Conservation (phyloP, 2,797 vertebrate genomes). For the Mormyrus hasselquistii region DNA sequence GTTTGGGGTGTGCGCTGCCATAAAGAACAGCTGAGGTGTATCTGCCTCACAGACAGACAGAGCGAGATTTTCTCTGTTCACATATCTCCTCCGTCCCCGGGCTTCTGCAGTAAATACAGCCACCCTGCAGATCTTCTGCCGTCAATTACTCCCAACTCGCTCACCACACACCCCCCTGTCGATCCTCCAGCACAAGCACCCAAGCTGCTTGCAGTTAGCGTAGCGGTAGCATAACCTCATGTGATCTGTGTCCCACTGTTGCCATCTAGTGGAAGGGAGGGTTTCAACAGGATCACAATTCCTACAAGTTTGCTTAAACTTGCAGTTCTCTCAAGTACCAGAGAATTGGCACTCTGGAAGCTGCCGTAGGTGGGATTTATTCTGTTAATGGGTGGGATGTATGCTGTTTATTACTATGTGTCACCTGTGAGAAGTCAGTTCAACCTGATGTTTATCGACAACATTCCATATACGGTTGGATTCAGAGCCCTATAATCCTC, state of each 20-base stretch:
- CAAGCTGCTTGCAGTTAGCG: not conserved
- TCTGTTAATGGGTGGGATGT: not conserved
- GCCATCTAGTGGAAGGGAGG: conserved; percentile 47
- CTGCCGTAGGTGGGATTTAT: not conserved
- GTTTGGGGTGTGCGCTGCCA: not conserved
- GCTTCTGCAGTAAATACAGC: not conserved
- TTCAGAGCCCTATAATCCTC: not conserved
- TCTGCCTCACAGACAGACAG: not conserved
- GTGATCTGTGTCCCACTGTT: conserved; percentile 32
- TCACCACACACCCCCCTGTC: not conserved
- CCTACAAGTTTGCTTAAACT: conserved; percentile 21
- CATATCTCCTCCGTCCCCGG: not conserved
- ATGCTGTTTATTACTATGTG: not conserved
- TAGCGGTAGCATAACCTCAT: not conserved
- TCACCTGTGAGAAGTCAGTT: not conserved
- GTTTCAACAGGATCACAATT: not conserved
- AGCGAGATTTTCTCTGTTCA: not conserved
- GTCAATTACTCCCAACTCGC: not conserved
- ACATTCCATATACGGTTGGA: not conserved
- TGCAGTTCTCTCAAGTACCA: not conserved
- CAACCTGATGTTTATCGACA: not conserved
- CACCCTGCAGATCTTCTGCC: not conserved
- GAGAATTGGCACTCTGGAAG: not conserved
- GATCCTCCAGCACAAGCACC: not conserved
- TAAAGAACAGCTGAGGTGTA: not conserved